Conservation (phyloP, 1,140 invertebrate genomes). For the Homarus americanus region DNA sequence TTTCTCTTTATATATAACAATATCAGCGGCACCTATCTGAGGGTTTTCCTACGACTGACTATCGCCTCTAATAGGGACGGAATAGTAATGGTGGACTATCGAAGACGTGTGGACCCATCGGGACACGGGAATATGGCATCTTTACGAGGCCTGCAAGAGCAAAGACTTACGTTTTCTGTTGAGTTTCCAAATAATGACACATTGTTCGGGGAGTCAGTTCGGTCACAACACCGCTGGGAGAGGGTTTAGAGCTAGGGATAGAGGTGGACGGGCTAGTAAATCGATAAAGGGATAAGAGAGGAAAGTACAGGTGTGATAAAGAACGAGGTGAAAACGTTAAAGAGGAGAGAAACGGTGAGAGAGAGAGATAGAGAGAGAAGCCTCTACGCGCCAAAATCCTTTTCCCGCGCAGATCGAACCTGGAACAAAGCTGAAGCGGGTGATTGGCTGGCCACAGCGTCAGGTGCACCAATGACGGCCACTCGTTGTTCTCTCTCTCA, state of each 20-base stretch:
- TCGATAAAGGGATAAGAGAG: neutral
- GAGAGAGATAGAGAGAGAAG: neutral
- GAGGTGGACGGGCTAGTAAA: neutral
- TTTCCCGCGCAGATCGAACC: slow-evolving; percentile 68
- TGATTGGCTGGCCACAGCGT: slow-evolving; percentile 63
- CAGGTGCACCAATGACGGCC: slow-evolving; percentile 67
- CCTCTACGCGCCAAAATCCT: slow-evolving; percentile 13
- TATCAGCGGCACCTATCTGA: too few relatives aligned
- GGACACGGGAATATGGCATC: neutral
- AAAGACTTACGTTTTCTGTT: neutral
- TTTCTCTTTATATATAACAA: too few relatives aligned
- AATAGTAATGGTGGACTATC: too few relatives aligned
- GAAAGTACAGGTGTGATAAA: neutral
- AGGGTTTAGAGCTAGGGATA: neutral
- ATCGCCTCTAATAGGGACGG: too few relatives aligned
- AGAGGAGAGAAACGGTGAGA: neutral
- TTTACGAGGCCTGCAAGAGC: neutral
- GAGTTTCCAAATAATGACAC: neutral
- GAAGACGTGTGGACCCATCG: too few relatives aligned
- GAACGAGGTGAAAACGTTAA: neutral
- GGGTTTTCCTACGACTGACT: too few relatives aligned
- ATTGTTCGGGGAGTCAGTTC: neutral
- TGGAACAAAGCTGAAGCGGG: slow-evolving; percentile 55
- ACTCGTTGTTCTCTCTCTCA: slow-evolving; percentile 48
- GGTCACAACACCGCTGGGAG: neutral